A percentile compares a stretch with the other conserved stretches of the same genome.
Conservation (phyloP, 2,113 vertebrate species). For the Sisor rabdophorus region DNA sequence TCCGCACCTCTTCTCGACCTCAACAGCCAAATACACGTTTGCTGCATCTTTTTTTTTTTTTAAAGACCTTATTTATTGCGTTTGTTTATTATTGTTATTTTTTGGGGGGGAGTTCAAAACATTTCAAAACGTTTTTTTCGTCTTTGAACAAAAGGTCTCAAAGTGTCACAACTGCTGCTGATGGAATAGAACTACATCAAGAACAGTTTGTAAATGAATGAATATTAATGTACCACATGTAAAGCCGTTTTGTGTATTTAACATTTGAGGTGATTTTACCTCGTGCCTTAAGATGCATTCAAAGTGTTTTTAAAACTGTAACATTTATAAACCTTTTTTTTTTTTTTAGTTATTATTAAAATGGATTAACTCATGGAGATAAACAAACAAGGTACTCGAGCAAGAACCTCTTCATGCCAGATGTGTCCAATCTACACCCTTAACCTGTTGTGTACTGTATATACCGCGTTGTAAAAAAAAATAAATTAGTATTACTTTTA, state of each 20-base stretch:
- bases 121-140: conserved; percentile 22
- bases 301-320: conserved; percentile 64
- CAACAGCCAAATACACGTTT: conserved; percentile 31
- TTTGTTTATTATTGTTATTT: not conserved
- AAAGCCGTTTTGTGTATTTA: conserved; percentile 78
- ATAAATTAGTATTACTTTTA: conserved; percentile 28
- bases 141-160: conserved; percentile 24
- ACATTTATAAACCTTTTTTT: conserved; percentile 27
- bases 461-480: conserved; percentile 66
- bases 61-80: conserved; percentile 6
- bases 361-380: not conserved
- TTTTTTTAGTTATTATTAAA: not conserved
- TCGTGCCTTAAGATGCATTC: conserved; percentile 71
- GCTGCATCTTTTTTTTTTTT: conserved; percentile 13
- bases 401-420: not conserved
- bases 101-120: not conserved
- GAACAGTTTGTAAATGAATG: conserved; percentile 79
- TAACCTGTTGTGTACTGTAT: conserved; percentile 79
- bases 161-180: conserved; percentile 47
- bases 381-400: not conserved
- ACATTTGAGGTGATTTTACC: conserved; percentile 82
- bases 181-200: conserved; percentile 27
- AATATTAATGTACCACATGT: conserved; percentile 71
- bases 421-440: conserved; percentile 38
- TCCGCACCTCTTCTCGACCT: conserved; percentile 21